Evolutionary conservation across 2,888 invertebrate genomes (phyloP).

Genomic region (Pristionchus entomophagus): DNA sequence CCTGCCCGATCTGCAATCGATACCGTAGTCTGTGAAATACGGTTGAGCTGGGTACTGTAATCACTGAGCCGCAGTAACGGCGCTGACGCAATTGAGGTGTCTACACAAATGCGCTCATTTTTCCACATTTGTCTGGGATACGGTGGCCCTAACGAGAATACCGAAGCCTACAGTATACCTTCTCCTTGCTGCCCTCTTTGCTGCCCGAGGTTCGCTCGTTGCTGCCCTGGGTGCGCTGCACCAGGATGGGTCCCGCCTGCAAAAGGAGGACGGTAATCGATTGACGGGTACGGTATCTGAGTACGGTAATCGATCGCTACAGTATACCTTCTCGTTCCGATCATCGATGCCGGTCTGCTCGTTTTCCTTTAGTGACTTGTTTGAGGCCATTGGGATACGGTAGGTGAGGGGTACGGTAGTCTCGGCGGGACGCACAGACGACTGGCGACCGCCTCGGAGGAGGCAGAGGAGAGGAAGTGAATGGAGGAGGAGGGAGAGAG

Average conservation of each 20-base stretch:
- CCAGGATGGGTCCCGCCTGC: background rate
- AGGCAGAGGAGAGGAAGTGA: no score
- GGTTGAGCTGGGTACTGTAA: background rate
- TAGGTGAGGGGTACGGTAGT: background rate
- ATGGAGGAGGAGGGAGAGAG: no score
- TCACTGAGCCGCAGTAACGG: background rate
- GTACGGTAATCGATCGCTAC: background rate
- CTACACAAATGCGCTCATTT: background rate
- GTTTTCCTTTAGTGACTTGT: background rate
- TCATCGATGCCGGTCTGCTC: background rate
- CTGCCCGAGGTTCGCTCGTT: background rate
- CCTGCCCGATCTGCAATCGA: no score
- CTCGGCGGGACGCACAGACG: no score
- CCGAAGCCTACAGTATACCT: background rate
- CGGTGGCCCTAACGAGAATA: no score
- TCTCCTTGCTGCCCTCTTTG: background rate
- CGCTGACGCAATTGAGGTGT: background rate
- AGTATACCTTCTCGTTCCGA: slow-evolving; percentile 14
- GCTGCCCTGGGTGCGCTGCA: background rate
- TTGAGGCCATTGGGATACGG: background rate
- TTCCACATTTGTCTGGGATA: background rate
- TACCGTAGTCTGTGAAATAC: no score
- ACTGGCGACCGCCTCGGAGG: no score
- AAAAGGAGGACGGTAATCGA: background rate
- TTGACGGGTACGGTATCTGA: background rate